These are phyloP conservation scores for Rissa tridactyla DNA, from an alignment of 2,113 vertebrate genomes.

Conservation along the genomic window DNA sequence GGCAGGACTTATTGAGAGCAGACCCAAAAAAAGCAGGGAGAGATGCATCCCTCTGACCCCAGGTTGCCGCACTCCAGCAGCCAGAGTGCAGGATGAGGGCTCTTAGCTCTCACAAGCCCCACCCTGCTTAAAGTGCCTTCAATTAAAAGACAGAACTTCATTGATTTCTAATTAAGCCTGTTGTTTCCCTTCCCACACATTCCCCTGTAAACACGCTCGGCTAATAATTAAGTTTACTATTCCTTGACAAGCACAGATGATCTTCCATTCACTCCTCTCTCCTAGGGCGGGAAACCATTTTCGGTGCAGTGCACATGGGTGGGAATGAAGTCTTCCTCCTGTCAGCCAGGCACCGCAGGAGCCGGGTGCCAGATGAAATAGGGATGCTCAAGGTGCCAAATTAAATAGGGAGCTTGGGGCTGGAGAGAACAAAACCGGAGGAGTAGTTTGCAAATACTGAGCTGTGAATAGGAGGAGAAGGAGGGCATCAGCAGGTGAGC, in stretches of 20 bases:
- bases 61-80: not conserved
- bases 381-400: not conserved
- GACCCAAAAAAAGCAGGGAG: not conserved
- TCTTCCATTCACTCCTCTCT: constrained; percentile 44
- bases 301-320: not conserved
- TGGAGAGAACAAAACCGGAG: not conserved
- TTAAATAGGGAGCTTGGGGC: not conserved
- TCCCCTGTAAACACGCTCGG: constrained; percentile 1
- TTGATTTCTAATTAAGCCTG: constrained; percentile 66
- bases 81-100: not conserved
- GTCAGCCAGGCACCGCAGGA: not conserved
- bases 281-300: not conserved
- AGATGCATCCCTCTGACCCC: not conserved
- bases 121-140: not conserved
- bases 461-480: not conserved
- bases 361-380: not conserved
- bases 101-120: not conserved
- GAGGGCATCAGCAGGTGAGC: not conserved
- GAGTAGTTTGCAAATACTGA: not conserved
- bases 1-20: not conserved
- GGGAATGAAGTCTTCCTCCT: constrained; percentile 8
- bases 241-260: constrained; percentile 55
- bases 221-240: constrained; percentile 62
- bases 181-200: constrained; percentile 41
- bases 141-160: constrained; percentile 62